Evolutionary conservation across 2,888 invertebrate genomes (phyloP).

Genomic region (Pachymerium ferrugineum): DNA sequence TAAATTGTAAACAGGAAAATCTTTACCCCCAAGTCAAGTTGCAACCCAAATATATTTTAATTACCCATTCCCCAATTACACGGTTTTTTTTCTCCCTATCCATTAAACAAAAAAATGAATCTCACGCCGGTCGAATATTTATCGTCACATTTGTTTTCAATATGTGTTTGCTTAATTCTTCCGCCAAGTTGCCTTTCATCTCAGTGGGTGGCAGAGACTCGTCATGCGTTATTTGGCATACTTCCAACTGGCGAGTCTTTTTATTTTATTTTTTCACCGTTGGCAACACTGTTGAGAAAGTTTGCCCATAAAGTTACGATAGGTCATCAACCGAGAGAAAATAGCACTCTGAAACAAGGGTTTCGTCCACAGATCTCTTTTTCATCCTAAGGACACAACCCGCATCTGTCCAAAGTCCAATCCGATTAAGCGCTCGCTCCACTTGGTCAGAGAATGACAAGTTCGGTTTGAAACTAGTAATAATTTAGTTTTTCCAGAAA

Average conservation of each 20-base stretch:
- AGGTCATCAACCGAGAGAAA: slow-evolving; percentile 21
- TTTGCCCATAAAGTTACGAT: slow-evolving; percentile 15
- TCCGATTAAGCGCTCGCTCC: slow-evolving; percentile 10
- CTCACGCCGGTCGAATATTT: slow-evolving; percentile 9
- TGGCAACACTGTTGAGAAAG: slow-evolving; percentile 18
- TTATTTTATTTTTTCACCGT: background rate
- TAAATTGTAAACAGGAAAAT: too few species aligned
- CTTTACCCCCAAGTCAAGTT: too few species aligned
- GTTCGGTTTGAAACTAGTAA: background rate
- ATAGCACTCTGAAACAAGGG: slow-evolving; percentile 1
- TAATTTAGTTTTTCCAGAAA: background rate
- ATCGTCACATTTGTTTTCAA: slow-evolving; percentile 18
- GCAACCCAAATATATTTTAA: too few species aligned
- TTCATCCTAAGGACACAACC: background rate
- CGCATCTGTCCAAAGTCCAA: background rate
- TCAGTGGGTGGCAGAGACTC: slow-evolving; percentile 15
- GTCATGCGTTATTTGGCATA: slow-evolving; percentile 11
- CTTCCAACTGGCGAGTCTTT: background rate
- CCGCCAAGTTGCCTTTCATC: slow-evolving; percentile 14
- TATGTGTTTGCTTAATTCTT: slow-evolving; percentile 17
- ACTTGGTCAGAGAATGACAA: slow-evolving; percentile 13
- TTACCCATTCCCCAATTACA: background rate
- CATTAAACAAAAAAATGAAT: background rate
- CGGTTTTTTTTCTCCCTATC: too few species aligned
- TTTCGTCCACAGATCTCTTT: slow-evolving; percentile 4